Conservation (phyloP, 2,113 vertebrate genomes). For the Stictonetta naevosa region DNA sequence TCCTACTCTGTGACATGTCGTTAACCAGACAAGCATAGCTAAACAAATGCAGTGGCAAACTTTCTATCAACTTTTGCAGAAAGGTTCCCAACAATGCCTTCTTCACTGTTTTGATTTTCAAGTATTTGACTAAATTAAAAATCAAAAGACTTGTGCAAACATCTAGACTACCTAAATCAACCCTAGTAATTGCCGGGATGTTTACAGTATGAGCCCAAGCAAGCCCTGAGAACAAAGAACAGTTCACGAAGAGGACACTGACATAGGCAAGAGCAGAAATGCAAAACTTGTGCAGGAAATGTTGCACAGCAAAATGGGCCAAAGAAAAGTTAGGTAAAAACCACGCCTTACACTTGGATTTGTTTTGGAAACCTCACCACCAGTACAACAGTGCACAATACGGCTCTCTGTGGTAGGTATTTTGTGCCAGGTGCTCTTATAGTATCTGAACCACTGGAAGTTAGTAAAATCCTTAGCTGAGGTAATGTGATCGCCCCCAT, state of each 20-base stretch:
- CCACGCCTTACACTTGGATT: background rate
- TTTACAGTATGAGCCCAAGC: background rate
- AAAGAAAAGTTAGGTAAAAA: background rate
- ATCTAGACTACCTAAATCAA: conserved; percentile 33
- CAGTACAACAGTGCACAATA: background rate
- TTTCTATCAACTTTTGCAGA: background rate
- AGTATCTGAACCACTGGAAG: background rate
- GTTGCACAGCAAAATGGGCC: background rate
- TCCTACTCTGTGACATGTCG: background rate
- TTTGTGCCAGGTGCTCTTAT: background rate
- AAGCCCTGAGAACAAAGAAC: background rate
- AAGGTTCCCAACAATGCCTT: background rate
- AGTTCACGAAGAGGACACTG: conserved; percentile 3
- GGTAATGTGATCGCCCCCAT: background rate
- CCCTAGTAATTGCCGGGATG: background rate
- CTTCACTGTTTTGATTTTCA: background rate
- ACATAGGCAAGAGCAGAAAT: background rate
- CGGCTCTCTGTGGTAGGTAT: background rate
- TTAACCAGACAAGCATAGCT: background rate
- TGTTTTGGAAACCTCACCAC: background rate
- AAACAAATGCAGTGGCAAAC: background rate
- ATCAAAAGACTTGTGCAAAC: conserved; percentile 5
- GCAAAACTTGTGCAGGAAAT: background rate
- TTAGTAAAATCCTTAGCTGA: background rate
- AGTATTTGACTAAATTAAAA: conserved; percentile 13